A percentile compares a stretch with the other conserved stretches of the same genome.
Conservation (phyloP, 2,113 vertebrate species). For the Elephantulus edwardii region DNA sequence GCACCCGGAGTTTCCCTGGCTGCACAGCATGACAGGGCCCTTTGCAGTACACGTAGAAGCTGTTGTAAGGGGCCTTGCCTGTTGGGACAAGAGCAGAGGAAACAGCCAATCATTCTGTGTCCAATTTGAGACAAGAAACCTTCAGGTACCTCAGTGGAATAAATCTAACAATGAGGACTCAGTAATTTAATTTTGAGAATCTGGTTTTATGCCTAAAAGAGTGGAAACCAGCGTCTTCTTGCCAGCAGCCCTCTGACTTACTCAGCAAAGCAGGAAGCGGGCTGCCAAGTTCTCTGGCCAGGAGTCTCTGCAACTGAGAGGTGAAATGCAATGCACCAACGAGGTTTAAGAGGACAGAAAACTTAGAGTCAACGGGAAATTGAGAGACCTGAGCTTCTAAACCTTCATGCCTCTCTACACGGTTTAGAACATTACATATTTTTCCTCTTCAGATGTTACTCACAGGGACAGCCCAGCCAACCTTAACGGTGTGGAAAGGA, state of each 20-base stretch:
- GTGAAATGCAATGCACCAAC: background rate
- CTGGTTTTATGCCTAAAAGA: slow-evolving; percentile 58
- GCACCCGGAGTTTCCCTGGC: slow-evolving; percentile 92
- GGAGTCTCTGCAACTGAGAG: slow-evolving; percentile 44
- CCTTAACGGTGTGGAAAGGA: background rate
- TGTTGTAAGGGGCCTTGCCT: slow-evolving; percentile 85
- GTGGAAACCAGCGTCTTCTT: slow-evolving; percentile 33
- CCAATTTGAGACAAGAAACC: background rate
- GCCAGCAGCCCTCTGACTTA: slow-evolving; percentile 43
- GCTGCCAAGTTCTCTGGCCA: slow-evolving; percentile 50
- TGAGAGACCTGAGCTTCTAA: slow-evolving; percentile 17
- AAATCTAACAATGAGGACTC: slow-evolving; percentile 16
- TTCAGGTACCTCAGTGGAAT: slow-evolving; percentile 18
- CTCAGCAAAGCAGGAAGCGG: slow-evolving; percentile 43
- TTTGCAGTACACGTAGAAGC: slow-evolving; percentile 95
- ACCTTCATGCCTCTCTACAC: slow-evolving; percentile 53
- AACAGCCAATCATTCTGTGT: background rate
- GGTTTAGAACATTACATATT: background rate
- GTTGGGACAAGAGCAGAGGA: slow-evolving; percentile 53
- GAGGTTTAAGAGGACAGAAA: slow-evolving; percentile 26
- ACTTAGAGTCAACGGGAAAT: slow-evolving; percentile 3
- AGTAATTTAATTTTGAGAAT: slow-evolving; percentile 59
- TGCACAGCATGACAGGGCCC: slow-evolving; percentile 85
- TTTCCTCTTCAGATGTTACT: background rate
- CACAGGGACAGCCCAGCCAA: background rate